Conservation (phyloP, 2,888 invertebrate genomes). For the Torymus auratus region DNA sequence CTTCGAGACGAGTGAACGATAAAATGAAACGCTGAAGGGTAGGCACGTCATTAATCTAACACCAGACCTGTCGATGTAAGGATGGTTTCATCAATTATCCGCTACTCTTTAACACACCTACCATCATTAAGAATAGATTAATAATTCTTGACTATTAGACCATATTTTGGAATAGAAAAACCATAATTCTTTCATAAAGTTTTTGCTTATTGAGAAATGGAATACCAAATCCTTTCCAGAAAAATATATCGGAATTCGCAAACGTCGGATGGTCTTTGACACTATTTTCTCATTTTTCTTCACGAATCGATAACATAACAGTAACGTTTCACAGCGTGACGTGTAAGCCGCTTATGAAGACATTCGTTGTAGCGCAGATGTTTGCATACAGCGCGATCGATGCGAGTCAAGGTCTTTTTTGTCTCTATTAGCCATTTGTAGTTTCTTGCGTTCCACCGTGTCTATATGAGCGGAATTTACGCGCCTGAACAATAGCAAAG, state of each 20-base stretch:
- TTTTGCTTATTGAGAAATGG: slow-evolving; percentile 1
- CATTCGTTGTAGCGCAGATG: slow-evolving; percentile 27
- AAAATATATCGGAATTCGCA: neutral
- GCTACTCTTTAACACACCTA: slow-evolving; percentile 12
- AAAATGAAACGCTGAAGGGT: slow-evolving; percentile 38
- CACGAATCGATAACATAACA: slow-evolving; percentile 35
- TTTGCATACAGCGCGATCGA: slow-evolving; percentile 33
- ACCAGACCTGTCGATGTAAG: slow-evolving; percentile 60
- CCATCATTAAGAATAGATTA: slow-evolving; percentile 46
- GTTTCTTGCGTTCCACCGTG: neutral
- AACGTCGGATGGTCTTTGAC: slow-evolving; percentile 22
- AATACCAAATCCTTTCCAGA: neutral
- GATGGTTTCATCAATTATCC: slow-evolving; percentile 60
- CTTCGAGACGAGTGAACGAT: slow-evolving; percentile 23
- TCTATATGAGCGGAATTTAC: too few species aligned
- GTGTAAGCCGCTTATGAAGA: slow-evolving; percentile 41
- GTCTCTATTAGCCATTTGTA: slow-evolving; percentile 8
- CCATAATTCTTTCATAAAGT: neutral
- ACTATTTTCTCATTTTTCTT: neutral
- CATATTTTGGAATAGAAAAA: slow-evolving; percentile 18
- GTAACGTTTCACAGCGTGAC: slow-evolving; percentile 23
- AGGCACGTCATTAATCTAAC: slow-evolving; percentile 62
- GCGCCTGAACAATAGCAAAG: too few species aligned
- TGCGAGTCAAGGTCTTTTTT: slow-evolving; percentile 45
- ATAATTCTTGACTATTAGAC: slow-evolving; percentile 32